phyloP scores from a whole-genome alignment of 1,140 invertebrate genomes.

The Drosophila fuyamai region DNA sequence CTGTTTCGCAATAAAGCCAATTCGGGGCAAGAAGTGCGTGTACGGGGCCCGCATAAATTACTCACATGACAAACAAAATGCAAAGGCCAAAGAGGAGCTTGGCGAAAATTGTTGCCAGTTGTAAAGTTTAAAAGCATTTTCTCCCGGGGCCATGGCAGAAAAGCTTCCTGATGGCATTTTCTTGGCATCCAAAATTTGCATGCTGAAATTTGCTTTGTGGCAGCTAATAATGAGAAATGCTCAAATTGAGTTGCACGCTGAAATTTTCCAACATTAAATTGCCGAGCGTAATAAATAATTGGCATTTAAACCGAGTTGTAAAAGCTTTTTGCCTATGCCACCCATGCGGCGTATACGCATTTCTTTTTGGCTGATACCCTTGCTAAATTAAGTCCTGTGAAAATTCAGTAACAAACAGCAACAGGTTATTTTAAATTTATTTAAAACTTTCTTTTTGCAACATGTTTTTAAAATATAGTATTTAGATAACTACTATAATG shows the following conservation, averaged over 20 bases:
- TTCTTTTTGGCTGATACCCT: conserved; percentile 24
- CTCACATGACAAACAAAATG: conserved; percentile 62
- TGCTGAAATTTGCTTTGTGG: conserved; percentile 62
- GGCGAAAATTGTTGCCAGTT: conserved; percentile 39
- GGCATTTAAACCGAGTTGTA: conserved; percentile 69
- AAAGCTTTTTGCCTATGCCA: conserved; percentile 45
- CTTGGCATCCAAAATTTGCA: conserved; percentile 42
- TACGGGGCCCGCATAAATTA: conserved; percentile 59
- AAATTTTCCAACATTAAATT: conserved; percentile 67
- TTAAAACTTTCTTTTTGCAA: too few relatives aligned
- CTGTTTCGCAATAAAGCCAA: conserved; percentile 43
- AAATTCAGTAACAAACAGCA: background rate
- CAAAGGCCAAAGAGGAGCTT: conserved; percentile 22
- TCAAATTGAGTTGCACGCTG: conserved; percentile 69
- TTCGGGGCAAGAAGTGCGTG: conserved; percentile 48
- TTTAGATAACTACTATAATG: too few relatives aligned
- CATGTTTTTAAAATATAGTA: too few relatives aligned
- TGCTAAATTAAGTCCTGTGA: background rate
- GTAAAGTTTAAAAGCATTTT: conserved; percentile 60
- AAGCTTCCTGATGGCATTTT: conserved; percentile 41
- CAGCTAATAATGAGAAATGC: conserved; percentile 73
- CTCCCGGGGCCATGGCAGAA: conserved; percentile 15
- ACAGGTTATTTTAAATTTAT: background rate
- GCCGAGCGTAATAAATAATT: conserved; percentile 69
- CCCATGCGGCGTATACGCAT: conserved; percentile 35